Base-by-base conservation (phyloP, 2,888 invertebrate species). In the Unio pictorum region DNA sequence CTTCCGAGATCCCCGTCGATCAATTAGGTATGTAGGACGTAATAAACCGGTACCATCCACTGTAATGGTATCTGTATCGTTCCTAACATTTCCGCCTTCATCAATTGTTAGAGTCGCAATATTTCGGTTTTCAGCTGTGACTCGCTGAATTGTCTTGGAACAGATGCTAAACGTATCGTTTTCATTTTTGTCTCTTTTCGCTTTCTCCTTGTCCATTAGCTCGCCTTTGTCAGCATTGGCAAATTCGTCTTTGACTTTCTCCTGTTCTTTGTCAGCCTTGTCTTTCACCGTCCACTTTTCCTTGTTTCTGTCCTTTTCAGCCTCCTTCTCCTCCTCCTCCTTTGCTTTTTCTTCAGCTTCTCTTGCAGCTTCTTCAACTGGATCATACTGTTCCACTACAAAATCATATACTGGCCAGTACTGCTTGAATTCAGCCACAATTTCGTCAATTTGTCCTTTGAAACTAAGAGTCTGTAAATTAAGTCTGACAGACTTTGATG, bases 401-500 rank as follows among this genome's bases (percentile, higher is more conserved):
- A 89, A 78, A 68, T 89, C 89, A 68, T 75, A 80, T 28, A 88
- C 82, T 1, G 88, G 88, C 88, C 88, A 89, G 67, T 82, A 78
- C 68, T 88, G 86, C 56, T 83, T 83, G 75, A 85, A 89, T 55
- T 82, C 82, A 11, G 81, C 76, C 55, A 89, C 83, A 62, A 86
- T 84, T 70, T 88, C 85, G 67, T 88, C 86, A 55, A 89, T 81
- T 64, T 87, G 87, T 0, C 87, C 88, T 69, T 87, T 85, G 69
- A 89, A 87, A 61, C 87, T 86, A 28, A 89, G 80, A 0, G 88
- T 88, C 61, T 88, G 88, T 54, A 89, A 74, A 68, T 87, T 88
- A 3, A 89, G 81, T 59, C 85, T 87, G 15, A 84, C 82, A 6
- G 86, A 84, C 55, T 84, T 85, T 6, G 87, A 84, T 54, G 85